Evolutionary conservation across 2,113 vertebrate genomes (phyloP).

Genomic region (Smithornis capensis): DNA sequence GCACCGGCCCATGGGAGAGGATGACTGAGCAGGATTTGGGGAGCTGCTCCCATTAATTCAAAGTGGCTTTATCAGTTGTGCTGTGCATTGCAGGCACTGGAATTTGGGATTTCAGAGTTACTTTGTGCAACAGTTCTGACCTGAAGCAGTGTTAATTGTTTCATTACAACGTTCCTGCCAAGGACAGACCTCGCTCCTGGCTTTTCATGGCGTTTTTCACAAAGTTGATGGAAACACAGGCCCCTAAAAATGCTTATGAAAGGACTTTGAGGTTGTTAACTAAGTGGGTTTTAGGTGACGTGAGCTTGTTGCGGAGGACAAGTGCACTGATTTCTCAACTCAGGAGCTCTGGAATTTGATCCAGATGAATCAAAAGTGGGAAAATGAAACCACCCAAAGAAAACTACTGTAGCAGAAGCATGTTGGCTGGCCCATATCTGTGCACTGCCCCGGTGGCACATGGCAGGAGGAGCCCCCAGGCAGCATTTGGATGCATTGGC

Average conservation of each 20-base stretch:
- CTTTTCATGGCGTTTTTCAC: background rate
- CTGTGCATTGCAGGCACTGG: background rate
- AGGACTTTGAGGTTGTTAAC: background rate
- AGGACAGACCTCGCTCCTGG: background rate
- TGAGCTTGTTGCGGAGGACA: background rate
- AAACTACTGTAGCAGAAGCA: background rate
- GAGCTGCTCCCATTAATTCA: background rate
- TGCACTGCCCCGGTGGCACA: background rate
- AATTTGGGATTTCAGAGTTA: background rate
- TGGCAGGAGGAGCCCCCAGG: background rate
- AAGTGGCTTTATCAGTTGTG: background rate
- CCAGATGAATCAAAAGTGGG: background rate
- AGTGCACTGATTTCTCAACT: background rate
- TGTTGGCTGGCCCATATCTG: background rate
- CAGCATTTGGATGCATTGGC: background rate
- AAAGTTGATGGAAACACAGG: background rate
- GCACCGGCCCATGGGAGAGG: too few species aligned
- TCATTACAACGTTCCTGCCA: background rate
- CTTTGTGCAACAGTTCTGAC: conserved; percentile 22
- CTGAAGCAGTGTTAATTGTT: background rate
- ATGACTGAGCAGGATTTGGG: background rate
- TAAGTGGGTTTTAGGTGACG: background rate
- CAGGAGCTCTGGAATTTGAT: background rate
- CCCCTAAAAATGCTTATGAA: background rate
- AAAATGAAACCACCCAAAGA: background rate